Base-by-base conservation (phyloP, 2,888 invertebrate species). In the Cryptophagus acutangulus region DNA sequence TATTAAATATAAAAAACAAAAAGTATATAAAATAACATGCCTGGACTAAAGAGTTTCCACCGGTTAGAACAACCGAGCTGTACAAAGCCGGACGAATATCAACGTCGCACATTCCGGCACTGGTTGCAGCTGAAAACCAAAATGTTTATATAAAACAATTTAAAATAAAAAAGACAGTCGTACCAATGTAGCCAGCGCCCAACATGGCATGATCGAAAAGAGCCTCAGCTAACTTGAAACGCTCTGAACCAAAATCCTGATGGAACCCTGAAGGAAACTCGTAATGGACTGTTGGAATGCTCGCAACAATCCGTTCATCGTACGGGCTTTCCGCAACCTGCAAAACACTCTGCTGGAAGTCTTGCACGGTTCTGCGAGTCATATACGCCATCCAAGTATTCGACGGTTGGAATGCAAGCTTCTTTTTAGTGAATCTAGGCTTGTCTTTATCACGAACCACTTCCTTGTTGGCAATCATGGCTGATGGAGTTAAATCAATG, bases 221-320 rank as follows among this genome's bases (percentile, higher is more conserved):
- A 33, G 90, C 90, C 72, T 99, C 99, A 0, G 95, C 84, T 45
- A 97, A 80, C 60, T 87, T 84, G 68, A 95, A 95, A 51, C 97
- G 73, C 70, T 99, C 97, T 0, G 84, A 81, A 10, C 90, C 87
- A 69, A 96, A 97, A 69, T 99, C 97, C 75, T 91, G 88, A 69
- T 94, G 93, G 70, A 90, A 97, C 0, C 99, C 99, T 53, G 90
- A 91, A 0, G 99, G 97, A 73, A 99, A 96, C 73, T 97, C 96
- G 69, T 96, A 95, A 67, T 92, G 91, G 5, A 86, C 81, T n/a
- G 88, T 84, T 1, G 97, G 97, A 59, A 93, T 86, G 30, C 83
- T 81, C 0, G 86, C 81, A 0, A 87, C 90, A 3, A 82, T 77
- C 46, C 91, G 81, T 64, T 94, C 90, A 55, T 97, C 96, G 64